Evolutionary conservation across 2,113 vertebrate genomes (phyloP), one percentile per base, ranked within the genome.

Genomic region (Planiliza haematocheilus): DNA sequence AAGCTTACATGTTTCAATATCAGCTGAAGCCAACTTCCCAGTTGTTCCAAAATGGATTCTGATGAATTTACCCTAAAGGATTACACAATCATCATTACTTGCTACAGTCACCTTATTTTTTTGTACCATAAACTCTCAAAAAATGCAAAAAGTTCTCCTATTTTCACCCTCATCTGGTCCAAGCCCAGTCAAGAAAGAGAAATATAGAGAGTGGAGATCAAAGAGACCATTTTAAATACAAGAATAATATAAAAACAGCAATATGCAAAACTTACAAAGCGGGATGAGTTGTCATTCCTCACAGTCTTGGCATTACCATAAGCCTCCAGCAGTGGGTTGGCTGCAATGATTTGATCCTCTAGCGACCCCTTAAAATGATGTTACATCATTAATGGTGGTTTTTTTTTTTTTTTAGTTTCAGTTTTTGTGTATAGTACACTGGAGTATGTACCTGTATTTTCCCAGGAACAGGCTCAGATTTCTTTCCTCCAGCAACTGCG

Each of bases 1-100:
- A 45, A 11, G 10, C 95, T 94, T 93, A 98, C 97, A 98, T 52
- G 97, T 98, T 92, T 98, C 97, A 91, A 98, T 97, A 84, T 98
- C 97, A 74, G 97, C 97, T 85, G 97, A 98, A 84, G 97, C 93
- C 93, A 98, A 87, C 76, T 98, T 98, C 79, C 97, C 97, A 30
- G 96, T 96, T 36, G 96, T 74, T 0, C 92, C 95, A 81, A 97
- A 97, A 72, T 97, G 96, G 84, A 97, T 97, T 90, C 96, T 94
- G 91, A 98, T 98, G 79, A 97, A 98, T 93, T 97, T 97, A 55
- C 95, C 96, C 96, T 88, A 6, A 30, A 30, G 24, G 5, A 30
- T 30, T 3, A 30, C 24, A 30, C 5, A 30, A 30, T 30, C 24
- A 30, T 5, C 24, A 30, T 30, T 30, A 30, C 24, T 30, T 30